phyloP scores from a whole-genome alignment of 2,888 invertebrate species.

The Apoderus coryli region DNA sequence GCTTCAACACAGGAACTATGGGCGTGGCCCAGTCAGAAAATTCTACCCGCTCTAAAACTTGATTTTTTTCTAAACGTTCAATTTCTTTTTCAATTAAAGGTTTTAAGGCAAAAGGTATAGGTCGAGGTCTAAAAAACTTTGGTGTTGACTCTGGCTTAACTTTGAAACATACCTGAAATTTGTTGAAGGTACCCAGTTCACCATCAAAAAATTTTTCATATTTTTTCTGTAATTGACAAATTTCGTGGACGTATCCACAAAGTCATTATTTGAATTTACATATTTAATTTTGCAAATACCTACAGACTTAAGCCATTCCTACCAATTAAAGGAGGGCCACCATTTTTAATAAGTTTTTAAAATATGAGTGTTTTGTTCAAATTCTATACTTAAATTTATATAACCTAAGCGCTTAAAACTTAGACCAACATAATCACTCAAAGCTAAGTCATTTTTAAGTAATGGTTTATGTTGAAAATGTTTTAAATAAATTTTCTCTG shows the following conservation, averaged over 20 bases:
- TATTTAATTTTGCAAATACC: conserved; percentile 10
- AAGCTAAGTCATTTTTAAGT: conserved; percentile 12
- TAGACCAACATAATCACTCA: conserved; percentile 13
- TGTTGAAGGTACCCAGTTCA: conserved; percentile 11
- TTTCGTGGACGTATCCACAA: not conserved
- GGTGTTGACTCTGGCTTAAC: conserved; percentile 10
- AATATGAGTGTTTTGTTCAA: conserved; percentile 7
- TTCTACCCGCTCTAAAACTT: conserved; percentile 8
- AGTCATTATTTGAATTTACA: not conserved
- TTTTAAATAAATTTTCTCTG: conserved; percentile 13
- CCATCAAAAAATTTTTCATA: conserved; percentile 8
- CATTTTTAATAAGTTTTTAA: conserved; percentile 13
- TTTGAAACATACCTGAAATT: conserved; percentile 10
- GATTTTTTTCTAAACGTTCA: conserved; percentile 9
- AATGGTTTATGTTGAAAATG: conserved; percentile 11
- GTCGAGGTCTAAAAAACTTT: conserved; percentile 13
- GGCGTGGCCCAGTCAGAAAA: conserved; percentile 12
- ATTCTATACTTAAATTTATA: conserved; percentile 11
- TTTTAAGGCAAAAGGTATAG: conserved; percentile 14
- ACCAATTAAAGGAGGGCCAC: conserved; percentile 13
- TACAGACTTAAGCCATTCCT: conserved; percentile 12
- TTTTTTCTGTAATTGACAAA: not conserved
- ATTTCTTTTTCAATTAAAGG: conserved; percentile 13
- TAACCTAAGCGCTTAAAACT: conserved; percentile 11
- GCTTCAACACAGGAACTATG: conserved; percentile 9